A percentile compares a stretch with the other conserved stretches of the same genome.
These are phyloP conservation scores for Cirrhinus mrigala DNA, from an alignment of 2,797 vertebrate genomes.

Conservation along the genomic window DNA sequence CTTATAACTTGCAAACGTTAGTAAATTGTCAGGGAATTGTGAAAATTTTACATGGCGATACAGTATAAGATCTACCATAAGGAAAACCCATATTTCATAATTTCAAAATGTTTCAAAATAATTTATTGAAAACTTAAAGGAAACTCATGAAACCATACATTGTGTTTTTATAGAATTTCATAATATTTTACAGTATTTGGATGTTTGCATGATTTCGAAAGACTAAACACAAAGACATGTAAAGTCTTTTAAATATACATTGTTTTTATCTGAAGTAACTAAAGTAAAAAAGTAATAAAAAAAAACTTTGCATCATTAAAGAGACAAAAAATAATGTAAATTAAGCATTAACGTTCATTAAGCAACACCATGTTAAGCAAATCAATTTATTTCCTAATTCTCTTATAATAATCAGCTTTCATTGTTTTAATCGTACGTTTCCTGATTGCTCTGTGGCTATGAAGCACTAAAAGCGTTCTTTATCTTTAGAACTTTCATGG, in stretches of 20 bases:
- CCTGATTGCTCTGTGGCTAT: neutral
- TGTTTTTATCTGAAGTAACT: neutral
- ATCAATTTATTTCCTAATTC: neutral
- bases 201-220: neutral
- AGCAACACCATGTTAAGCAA: neutral
- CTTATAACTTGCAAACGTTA: no score
- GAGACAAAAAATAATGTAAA: neutral
- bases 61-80: neutral
- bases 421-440: neutral
- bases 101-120: neutral
- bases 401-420: neutral
- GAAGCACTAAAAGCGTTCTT: neutral
- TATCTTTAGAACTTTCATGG: conserved; percentile 10
- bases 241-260: no score
- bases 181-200: neutral
- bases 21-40: neutral
- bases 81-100: neutral
- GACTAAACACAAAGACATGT: no score
- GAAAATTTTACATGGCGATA: neutral
- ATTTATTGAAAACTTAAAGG: neutral
- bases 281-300: neutral
- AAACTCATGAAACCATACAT: neutral
- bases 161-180: neutral
- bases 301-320: neutral
- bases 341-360: neutral